Conservation (phyloP, 2,797 vertebrate species). For the Onychomys arenicola region DNA sequence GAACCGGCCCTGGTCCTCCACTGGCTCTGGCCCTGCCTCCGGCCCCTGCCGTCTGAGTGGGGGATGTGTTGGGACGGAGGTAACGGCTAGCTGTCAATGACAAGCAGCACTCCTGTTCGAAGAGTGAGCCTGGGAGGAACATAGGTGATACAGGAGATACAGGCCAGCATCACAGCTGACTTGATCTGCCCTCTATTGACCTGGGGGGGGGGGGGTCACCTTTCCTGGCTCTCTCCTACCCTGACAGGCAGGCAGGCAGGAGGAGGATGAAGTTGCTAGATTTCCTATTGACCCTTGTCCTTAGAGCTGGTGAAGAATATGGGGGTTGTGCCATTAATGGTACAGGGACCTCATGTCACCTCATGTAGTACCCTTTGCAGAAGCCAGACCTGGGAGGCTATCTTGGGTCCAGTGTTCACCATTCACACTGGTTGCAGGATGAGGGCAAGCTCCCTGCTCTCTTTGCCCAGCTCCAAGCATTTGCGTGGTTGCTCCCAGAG, state of each 20-base stretch:
- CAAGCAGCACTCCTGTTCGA: background rate
- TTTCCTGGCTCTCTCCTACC: background rate
- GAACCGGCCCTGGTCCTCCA: fast-evolving
- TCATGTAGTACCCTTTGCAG: background rate
- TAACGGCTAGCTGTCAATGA: background rate
- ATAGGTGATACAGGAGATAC: fast-evolving
- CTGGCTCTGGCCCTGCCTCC: background rate
- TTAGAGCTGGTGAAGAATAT: fast-evolving
- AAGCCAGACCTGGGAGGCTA: background rate
- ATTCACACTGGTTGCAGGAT: background rate
- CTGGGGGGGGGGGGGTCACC: background rate
- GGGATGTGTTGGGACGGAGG: too few species aligned
- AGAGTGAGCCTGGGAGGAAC: background rate
- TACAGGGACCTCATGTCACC: fast-evolving
- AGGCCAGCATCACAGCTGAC: background rate
- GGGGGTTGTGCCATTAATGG: background rate
- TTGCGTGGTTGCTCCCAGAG: background rate
- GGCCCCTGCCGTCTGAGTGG: background rate
- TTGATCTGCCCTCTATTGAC: background rate
- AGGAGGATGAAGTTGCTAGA: background rate
- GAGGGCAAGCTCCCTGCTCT: background rate
- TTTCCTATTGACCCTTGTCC: background rate
- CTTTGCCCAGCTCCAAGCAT: background rate
- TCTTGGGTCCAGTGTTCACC: background rate
- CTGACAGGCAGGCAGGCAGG: too few species aligned